These are phyloP conservation scores for Pelusios castaneus DNA, from an alignment of 2,113 vertebrate species.

Conservation along the genomic window DNA sequence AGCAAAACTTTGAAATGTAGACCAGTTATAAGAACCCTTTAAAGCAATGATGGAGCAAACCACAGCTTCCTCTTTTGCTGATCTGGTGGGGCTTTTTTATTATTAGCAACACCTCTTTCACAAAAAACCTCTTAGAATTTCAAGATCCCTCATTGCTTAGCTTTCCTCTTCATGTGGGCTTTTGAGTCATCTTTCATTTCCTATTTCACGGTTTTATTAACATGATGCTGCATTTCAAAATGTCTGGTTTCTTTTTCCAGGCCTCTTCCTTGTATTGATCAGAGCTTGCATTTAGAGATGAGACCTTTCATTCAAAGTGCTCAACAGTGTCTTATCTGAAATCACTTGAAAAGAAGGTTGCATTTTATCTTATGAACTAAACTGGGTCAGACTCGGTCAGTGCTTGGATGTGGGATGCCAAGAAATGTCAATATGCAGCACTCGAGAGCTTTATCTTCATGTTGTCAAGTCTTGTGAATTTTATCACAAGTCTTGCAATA, in stretches of 20 bases:
- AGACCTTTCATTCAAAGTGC: not conserved
- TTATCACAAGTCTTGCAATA: not conserved
- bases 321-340: not conserved
- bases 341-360: not conserved
- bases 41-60: not conserved
- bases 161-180: slow-evolving; percentile 61
- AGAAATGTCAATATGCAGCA: rapidly evolving
- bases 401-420: not conserved
- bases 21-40: not conserved
- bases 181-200: slow-evolving; percentile 44
- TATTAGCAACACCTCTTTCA: not conserved
- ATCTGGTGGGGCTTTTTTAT: not conserved
- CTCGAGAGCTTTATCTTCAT: not conserved
- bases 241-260: not conserved
- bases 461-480: not conserved
- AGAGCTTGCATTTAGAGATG: not conserved
- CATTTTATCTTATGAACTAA: not conserved
- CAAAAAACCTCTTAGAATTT: not conserved
- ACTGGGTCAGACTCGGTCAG: too few species aligned
- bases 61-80: not conserved
- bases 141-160: not conserved
- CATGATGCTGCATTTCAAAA: not conserved
- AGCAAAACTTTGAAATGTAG: not conserved
- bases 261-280: not conserved
- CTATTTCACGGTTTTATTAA: slow-evolving; percentile 16